These are phyloP conservation scores for Sebastes wilsoni DNA, from an alignment of 2,797 vertebrate species.

Conservation along the genomic window DNA sequence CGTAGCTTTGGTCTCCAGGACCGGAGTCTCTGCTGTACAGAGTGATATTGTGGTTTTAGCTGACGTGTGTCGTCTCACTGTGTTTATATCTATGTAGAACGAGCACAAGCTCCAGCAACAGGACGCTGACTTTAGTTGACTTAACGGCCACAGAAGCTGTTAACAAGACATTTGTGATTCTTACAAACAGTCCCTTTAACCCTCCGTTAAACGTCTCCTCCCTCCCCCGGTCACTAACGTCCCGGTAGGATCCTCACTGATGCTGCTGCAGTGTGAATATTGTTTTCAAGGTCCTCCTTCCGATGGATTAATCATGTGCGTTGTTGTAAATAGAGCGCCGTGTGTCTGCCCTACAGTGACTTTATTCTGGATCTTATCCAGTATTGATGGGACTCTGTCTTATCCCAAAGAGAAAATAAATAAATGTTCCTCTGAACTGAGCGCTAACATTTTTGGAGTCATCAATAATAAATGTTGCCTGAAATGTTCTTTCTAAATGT, in stretches of 20 bases:
- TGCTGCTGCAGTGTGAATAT: slow-evolving; percentile 34
- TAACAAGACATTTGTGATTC: no score
- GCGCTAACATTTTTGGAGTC: slow-evolving; percentile 69
- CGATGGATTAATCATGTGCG: slow-evolving; percentile 45
- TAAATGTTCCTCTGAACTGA: slow-evolving; percentile 72
- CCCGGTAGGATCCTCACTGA: slow-evolving; percentile 34
- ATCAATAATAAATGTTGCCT: slow-evolving; percentile 72
- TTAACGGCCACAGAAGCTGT: no score
- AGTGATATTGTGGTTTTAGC: no score
- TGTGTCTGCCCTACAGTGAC: slow-evolving; percentile 39
- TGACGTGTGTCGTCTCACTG: no score
- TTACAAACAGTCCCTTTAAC: no score
- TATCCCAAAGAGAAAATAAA: slow-evolving; percentile 67
- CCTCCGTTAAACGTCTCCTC: slow-evolving; percentile 31
- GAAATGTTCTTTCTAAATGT: slow-evolving; percentile 76
- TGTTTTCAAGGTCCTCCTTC: slow-evolving; percentile 58
- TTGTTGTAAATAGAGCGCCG: slow-evolving; percentile 45
- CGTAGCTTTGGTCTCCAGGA: no score
- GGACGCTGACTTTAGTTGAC: fast-evolving
- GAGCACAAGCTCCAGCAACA: no score
- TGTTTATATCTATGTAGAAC: no score
- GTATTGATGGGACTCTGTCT: slow-evolving; percentile 66
- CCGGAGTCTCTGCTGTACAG: no score
- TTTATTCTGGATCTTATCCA: slow-evolving; percentile 61
- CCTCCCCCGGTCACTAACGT: slow-evolving; percentile 26